Percentiles rank a stretch among this genome's conserved stretches.
Evolutionary conservation across 2,888 invertebrate species (phyloP).

Genomic region (Magallana nippona): DNA sequence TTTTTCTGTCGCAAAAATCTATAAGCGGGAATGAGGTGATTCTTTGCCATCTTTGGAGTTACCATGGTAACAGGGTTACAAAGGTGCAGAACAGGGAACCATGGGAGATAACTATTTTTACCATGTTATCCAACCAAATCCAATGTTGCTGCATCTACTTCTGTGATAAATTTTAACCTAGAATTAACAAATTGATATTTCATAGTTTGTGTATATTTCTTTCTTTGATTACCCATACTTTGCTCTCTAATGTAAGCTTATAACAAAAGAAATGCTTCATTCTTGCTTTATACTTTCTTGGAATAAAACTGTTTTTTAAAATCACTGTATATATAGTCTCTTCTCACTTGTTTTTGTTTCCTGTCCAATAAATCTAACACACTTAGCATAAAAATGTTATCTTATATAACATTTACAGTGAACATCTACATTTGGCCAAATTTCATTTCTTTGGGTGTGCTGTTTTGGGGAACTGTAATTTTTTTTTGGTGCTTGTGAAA

Average conservation of each 20-base stretch:
- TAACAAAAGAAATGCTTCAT: too few relatives aligned
- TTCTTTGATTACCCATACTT: too few relatives aligned
- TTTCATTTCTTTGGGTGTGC: conserved; percentile 19
- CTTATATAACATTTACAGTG: conserved; percentile 6
- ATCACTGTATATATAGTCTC: conserved; percentile 3
- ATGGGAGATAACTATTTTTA: neutral
- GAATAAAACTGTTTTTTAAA: neutral
- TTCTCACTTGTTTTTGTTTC: conserved; percentile 2
- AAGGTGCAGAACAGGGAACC: neutral
- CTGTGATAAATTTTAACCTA: too few relatives aligned
- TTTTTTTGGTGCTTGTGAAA: conserved; percentile 27
- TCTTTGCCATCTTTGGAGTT: neutral
- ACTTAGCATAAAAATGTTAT: neutral
- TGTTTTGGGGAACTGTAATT: conserved; percentile 22
- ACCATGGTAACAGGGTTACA: neutral
- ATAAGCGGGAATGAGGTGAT: neutral
- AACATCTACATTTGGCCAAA: conserved; percentile 25
- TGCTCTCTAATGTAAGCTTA: too few relatives aligned
- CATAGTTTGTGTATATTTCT: too few relatives aligned
- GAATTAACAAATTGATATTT: too few relatives aligned
- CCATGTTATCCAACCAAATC: too few relatives aligned
- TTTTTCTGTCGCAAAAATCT: neutral
- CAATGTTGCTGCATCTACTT: too few relatives aligned
- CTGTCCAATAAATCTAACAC: neutral
- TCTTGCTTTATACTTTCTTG: too few relatives aligned